Base-by-base conservation (phyloP, 2,797 vertebrate genomes). In the Enteromius trimaculatus region DNA sequence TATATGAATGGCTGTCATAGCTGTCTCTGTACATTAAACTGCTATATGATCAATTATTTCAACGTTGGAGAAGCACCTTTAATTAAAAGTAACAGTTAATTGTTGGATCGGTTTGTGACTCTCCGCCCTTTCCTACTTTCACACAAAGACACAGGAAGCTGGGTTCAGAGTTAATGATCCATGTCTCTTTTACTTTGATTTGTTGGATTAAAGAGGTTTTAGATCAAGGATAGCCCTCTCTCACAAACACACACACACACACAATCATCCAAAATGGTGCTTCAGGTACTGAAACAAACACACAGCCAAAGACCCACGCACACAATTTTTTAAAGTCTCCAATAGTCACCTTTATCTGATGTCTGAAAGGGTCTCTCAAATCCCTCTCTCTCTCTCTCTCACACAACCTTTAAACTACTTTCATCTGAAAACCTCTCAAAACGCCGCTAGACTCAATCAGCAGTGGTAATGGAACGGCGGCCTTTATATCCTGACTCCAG, bases 361-460 rank as follows among this genome's bases (percentile, higher is more conserved):
- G 60, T 51, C 60, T 82, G 47, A 82, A 65, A 55, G 44, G 37
- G 47, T 76, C 47, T 75, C 62, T 75, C 58, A 65, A 75, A 75
- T 66, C 60, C 86, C 75, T 90, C 89, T 91, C 75, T 90, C 89
- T 91, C 75, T 87, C 42, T 3, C 37, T 8, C 83, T 53, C 79
- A 68, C 89, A 91, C 87, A 79, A 90, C 90, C 88, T 90, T 76
- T 65, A 89, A 90, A 91, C 91, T 91, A 92, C 87, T 89, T 91
- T 89, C 87, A 90, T 90, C 70, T 84, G 72, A 49, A 68, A 58
- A 85, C 86, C 72, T 79, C 86, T 77, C 76, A 34, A 0, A 89
- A 85, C 86, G 86, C 86, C 85, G 86, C 71, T 89, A 65, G 81
- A 83, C 86, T 86, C 90, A 90, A 91, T 92, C 91, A 92, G 84